A percentile compares a stretch with the other conserved stretches of the same genome.
phyloP scores from a whole-genome alignment of 2,113 vertebrate genomes.

The Platysteira castanea region DNA sequence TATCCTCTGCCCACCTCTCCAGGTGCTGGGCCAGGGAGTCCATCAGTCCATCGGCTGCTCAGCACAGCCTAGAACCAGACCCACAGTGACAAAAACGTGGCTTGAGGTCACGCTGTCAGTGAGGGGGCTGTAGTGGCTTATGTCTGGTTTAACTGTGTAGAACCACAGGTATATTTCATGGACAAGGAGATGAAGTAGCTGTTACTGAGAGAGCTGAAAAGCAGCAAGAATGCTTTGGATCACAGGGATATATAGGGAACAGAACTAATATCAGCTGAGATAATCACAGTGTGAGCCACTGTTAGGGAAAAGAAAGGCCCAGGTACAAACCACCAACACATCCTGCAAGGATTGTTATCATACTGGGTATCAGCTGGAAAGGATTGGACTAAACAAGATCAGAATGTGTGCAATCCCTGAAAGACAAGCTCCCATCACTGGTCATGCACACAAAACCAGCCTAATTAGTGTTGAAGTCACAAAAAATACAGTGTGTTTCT shows the following conservation, averaged over 20 bases:
- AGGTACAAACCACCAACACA: not conserved
- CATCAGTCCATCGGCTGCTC: not conserved
- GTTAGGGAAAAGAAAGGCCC: not conserved
- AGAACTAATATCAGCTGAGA: not conserved
- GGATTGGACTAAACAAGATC: not conserved
- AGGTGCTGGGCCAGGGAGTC: not conserved
- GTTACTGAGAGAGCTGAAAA: not conserved
- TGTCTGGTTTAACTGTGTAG: not conserved
- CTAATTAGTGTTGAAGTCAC: not conserved
- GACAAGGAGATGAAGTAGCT: not conserved
- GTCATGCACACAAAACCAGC: not conserved
- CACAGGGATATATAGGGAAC: not conserved
- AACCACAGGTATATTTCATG: not conserved
- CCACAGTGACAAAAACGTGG: not conserved
- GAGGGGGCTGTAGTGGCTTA: not conserved
- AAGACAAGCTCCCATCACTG: not conserved
- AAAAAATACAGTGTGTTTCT: not conserved
- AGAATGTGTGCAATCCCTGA: not conserved
- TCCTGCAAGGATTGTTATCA: not conserved
- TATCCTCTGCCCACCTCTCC: not conserved
- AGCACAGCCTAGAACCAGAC: not conserved
- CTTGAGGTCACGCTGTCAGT: not conserved
- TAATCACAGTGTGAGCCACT: fast-evolving
- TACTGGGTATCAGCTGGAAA: not conserved
- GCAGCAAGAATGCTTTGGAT: not conserved